Evolutionary conservation across 2,888 invertebrate species (phyloP), one percentile per base, ranked within the genome.

Genomic region (Acanthacorydalis orientalis): DNA sequence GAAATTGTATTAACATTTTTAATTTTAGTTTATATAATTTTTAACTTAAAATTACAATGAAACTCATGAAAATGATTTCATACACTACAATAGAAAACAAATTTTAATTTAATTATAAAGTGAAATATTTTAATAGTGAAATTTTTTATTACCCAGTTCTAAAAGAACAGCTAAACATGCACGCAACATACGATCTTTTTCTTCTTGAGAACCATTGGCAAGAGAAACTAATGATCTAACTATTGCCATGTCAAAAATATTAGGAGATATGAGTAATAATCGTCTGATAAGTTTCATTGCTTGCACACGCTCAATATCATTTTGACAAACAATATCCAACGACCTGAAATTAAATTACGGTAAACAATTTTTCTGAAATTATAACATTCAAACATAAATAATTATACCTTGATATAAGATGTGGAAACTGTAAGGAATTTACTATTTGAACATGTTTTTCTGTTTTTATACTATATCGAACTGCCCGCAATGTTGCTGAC

Each of bases 271-370:
- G 57, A 70, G 73, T 44, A 85, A 64, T 55, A 85, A 74, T 61
- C 75, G 74, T 45, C 88, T 70, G 48, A 89, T 83, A 50, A 96
- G 75, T 57, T 92, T 82, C 56, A 95, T 70, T 1, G 90, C 92
- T 68, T 95, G 95, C 47, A 90, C 79, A 40, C 93, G 75, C 64
- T 95, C 96, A 55, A 89, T 80, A 63, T 96, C 95, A 65, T 91
- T 92, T 57, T 85, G 85, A 43, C 91, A 70, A 65, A 84, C 78
- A 51, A 95, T 70, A 68, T 96, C 96, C 62, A 96, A 76, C 53
- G 90, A 91, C 59, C 90, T 86, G 55, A 58, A 66, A 53, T 53
- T 38, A 52, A 35, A 33, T 49, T 16, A 38, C 16, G 14, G 23
- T 23, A 23, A 23, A 23, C 6, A 31, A 9, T 15, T 32, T 31